phyloP scores from a whole-genome alignment of 2,888 invertebrate species.

The Trichopoda pennipes region DNA sequence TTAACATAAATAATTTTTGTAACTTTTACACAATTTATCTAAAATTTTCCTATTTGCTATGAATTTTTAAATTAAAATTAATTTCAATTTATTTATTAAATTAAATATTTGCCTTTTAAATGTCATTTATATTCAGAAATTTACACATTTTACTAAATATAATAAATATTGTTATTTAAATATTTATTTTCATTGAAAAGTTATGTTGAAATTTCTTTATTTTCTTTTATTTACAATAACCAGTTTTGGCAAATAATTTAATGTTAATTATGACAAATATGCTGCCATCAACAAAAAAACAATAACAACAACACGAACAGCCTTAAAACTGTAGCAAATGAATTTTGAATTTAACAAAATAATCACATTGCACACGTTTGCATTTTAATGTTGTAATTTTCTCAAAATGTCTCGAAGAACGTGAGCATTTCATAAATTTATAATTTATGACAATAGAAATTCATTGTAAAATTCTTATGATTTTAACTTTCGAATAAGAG shows the following conservation, averaged over 20 bases:
- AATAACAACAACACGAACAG: neutral
- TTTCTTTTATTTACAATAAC: neutral
- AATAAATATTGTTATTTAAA: constrained; percentile 22
- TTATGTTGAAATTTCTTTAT: constrained; percentile 7
- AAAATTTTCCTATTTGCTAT: no score
- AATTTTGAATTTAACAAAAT: constrained; percentile 63
- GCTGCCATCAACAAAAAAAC: constrained; percentile 11
- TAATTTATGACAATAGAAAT: constrained; percentile 58
- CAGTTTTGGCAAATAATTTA: constrained; percentile 52
- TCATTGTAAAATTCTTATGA: constrained; percentile 20
- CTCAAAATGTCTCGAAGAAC: constrained; percentile 66
- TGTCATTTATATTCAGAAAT: neutral
- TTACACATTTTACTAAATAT: constrained; percentile 2
- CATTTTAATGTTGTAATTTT: constrained; percentile 68
- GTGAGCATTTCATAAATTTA: constrained; percentile 66
- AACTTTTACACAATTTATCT: no score
- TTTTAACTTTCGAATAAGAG: constrained; percentile 35
- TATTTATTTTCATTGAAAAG: constrained; percentile 18
- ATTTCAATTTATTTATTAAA: no score
- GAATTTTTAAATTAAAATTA: no score
- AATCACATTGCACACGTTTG: constrained; percentile 68
- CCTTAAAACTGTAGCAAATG: constrained; percentile 34
- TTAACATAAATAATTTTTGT: no score
- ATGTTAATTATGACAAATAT: constrained; percentile 66
- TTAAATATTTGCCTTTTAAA: no score